These are phyloP conservation scores for Turnix velox DNA, from an alignment of 2,113 vertebrate genomes.

Conservation along the genomic window DNA sequence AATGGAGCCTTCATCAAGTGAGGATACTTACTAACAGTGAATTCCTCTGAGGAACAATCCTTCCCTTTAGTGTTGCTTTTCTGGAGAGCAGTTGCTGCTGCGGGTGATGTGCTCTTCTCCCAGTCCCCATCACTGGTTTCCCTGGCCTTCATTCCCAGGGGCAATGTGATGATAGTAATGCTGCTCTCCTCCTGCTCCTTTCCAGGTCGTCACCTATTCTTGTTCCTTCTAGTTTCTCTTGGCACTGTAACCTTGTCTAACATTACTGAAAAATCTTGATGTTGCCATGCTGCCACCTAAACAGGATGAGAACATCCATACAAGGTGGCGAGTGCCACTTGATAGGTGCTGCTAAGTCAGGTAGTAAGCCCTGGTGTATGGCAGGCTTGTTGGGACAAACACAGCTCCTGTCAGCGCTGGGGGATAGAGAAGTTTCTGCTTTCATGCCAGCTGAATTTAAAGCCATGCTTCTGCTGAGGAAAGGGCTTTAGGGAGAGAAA, in stretches of 20 bases:
- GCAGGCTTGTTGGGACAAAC: not conserved
- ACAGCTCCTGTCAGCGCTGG: not conserved
- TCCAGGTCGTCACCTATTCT: fast-evolving
- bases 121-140: not conserved
- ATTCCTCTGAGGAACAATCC: not conserved
- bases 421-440: not conserved
- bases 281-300: not conserved
- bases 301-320: not conserved
- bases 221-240: not conserved
- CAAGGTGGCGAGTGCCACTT: not conserved
- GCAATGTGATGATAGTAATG: not conserved
- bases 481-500: not conserved
- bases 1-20: no score
- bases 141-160: not conserved
- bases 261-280: not conserved
- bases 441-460: not conserved
- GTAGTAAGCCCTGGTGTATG: not conserved
- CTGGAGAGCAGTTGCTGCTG: not conserved
- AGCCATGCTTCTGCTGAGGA: not conserved
- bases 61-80: not conserved
- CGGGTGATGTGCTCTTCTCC: fast-evolving
- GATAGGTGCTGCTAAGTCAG: not conserved
- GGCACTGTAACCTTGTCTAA: not conserved
- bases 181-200: not conserved
- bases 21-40: not conserved